Percentiles rank a stretch among this genome's conserved stretches.
These are phyloP conservation scores for Cartodere bifasciata DNA, from an alignment of 2,888 invertebrate species.

Conservation along the genomic window DNA sequence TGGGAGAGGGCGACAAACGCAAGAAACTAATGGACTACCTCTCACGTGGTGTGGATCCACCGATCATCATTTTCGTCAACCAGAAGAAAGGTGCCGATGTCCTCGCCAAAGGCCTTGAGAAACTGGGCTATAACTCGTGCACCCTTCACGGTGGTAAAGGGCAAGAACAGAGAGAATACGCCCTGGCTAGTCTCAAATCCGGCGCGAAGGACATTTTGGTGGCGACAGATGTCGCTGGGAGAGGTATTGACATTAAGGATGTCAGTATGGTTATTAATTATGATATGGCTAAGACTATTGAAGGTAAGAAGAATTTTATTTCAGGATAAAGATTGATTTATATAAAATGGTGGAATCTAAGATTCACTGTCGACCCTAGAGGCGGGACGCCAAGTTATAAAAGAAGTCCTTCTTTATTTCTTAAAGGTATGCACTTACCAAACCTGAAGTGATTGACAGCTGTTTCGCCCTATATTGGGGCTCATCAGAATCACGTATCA, in stretches of 20 bases:
- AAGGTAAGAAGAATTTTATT: too few relatives aligned
- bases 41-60: constrained; percentile 82
- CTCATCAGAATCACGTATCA: too few relatives aligned
- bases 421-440: too few relatives aligned
- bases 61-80: constrained; percentile 98
- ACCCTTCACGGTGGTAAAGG: constrained; percentile 99
- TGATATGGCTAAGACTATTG: constrained; percentile 99
- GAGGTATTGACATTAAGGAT: constrained; percentile 99
- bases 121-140: constrained; percentile 91
- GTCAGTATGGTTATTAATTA: constrained; percentile 99
- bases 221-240: constrained; percentile 98
- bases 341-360: too few relatives aligned
- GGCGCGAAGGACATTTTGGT: constrained; percentile 97
- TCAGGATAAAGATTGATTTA: too few relatives aligned
- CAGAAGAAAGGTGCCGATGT: constrained; percentile 99
- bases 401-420: too few relatives aligned
- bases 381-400: too few relatives aligned
- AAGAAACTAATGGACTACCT: constrained; percentile 92
- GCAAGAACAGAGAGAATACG: constrained; percentile 98
- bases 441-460: too few relatives aligned
- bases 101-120: constrained; percentile 91
- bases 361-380: too few relatives aligned
- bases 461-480: too few relatives aligned
- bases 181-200: constrained; percentile 88
- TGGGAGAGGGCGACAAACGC: constrained; percentile 91